A percentile compares a stretch with the other conserved stretches of the same genome.
These are phyloP conservation scores for Pachypanchax playfairii DNA, from an alignment of 2,113 vertebrate genomes.

Conservation along the genomic window DNA sequence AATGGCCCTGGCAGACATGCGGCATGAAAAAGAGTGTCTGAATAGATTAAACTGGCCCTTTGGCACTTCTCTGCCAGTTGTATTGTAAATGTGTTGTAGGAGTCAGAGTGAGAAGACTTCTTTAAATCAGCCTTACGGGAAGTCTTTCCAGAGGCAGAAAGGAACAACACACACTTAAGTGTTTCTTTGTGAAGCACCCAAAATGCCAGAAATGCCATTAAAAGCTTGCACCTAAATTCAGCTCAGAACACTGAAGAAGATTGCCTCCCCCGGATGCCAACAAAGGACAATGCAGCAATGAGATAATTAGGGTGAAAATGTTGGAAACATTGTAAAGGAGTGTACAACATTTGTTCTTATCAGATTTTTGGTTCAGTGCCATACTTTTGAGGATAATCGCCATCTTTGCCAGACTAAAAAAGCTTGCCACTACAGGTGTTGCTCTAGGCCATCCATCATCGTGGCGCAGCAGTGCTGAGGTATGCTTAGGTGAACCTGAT, in stretches of 20 bases:
- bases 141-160: slow-evolving; percentile 54
- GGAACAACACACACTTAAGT: slow-evolving; percentile 7
- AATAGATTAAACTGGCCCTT: slow-evolving; percentile 66
- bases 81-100: slow-evolving; percentile 39
- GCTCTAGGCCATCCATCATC: slow-evolving; percentile 71
- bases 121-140: slow-evolving; percentile 55
- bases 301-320: slow-evolving; percentile 24
- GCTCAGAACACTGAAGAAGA: slow-evolving; percentile 16
- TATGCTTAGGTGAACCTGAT: slow-evolving; percentile 73
- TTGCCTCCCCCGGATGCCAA: slow-evolving; percentile 8
- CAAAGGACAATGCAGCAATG: background rate
- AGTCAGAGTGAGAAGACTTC: slow-evolving; percentile 39
- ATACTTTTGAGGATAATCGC: slow-evolving; percentile 6
- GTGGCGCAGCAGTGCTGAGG: slow-evolving; percentile 51
- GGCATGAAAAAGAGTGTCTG: slow-evolving; percentile 55
- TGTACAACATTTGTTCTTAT: background rate
- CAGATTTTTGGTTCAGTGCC: slow-evolving; percentile 1
- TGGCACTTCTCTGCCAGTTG: slow-evolving; percentile 43
- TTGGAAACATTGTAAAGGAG: background rate
- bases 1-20: slow-evolving; percentile 58
- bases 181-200: slow-evolving; percentile 14
- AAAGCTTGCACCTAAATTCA: slow-evolving; percentile 15
- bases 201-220: slow-evolving; percentile 41
- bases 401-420: slow-evolving; percentile 43
- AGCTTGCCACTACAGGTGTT: slow-evolving; percentile 57